Percentiles rank a stretch among this genome's conserved stretches.
phyloP scores from a whole-genome alignment of 2,888 invertebrate genomes.

The Plagodis dolabraria region DNA sequence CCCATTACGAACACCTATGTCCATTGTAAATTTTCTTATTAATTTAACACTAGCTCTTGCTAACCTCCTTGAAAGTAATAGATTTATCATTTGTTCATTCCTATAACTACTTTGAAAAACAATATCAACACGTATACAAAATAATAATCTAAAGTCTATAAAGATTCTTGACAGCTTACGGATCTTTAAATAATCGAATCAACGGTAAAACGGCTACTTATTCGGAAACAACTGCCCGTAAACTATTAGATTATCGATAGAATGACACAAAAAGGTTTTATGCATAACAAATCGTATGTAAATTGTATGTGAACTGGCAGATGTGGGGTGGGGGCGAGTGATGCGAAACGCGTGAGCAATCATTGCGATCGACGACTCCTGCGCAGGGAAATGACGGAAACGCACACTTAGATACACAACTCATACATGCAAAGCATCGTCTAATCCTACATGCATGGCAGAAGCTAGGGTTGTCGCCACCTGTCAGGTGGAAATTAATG shows the following conservation, averaged over 20 bases:
- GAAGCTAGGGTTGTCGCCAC: slow-evolving; percentile 30
- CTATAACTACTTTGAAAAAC: no score
- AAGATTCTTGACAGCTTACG: not conserved
- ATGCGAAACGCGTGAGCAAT: slow-evolving; percentile 84
- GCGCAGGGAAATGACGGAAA: slow-evolving; percentile 79
- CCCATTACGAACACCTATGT: no score
- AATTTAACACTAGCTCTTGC: no score
- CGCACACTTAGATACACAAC: slow-evolving; percentile 50
- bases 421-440: slow-evolving; percentile 37
- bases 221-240: slow-evolving; percentile 40
- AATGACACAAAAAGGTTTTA: slow-evolving; percentile 60
- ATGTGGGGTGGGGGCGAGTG: slow-evolving; percentile 75
- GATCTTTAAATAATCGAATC: slow-evolving; percentile 20
- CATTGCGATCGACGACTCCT: slow-evolving; percentile 78
- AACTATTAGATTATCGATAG: slow-evolving; percentile 70
- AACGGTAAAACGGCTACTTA: slow-evolving; percentile 34
- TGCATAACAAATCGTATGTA: slow-evolving; percentile 73
- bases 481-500: slow-evolving; percentile 11
- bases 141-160: no score
- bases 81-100: no score
- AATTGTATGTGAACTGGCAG: slow-evolving; percentile 78
- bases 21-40: no score
- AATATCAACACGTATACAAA: no score
- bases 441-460: slow-evolving; percentile 22
- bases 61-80: no score